Evolutionary conservation across 2,797 vertebrate species (phyloP).

Genomic region (Xiphophorus birchmanni): DNA sequence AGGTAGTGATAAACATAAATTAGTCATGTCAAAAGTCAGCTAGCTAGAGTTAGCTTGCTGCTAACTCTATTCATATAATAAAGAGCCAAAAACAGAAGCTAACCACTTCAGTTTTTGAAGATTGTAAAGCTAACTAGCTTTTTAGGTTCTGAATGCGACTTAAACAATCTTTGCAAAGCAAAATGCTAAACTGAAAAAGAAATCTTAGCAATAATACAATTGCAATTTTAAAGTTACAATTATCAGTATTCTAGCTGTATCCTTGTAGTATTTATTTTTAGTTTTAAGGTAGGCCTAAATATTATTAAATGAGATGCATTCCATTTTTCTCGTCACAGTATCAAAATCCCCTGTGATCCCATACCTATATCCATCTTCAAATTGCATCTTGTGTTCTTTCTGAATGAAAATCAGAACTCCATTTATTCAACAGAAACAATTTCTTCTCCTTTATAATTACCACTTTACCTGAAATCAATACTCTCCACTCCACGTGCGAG

Average conservation of each 20-base stretch:
- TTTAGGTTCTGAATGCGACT: background rate
- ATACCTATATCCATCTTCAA: background rate
- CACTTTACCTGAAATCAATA: conserved; percentile 49
- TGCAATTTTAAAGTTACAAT: background rate
- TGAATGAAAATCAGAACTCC: background rate
- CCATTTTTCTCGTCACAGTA: background rate
- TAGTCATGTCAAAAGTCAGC: background rate
- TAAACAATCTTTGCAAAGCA: background rate
- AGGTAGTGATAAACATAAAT: background rate
- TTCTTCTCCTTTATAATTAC: conserved; percentile 15
- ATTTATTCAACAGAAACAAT: conserved; percentile 26
- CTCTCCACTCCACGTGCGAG: conserved; percentile 8
- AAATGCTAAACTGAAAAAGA: background rate
- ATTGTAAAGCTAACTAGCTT: background rate
- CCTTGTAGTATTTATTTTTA: background rate
- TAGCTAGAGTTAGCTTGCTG: background rate
- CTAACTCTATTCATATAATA: too few relatives aligned
- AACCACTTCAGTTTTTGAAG: too few relatives aligned
- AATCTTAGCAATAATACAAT: background rate
- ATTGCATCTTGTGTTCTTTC: background rate
- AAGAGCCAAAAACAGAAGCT: background rate
- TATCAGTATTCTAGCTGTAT: background rate
- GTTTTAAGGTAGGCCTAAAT: background rate
- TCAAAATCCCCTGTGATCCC: background rate
- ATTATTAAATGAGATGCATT: background rate